Evolutionary conservation across 2,113 vertebrate genomes (phyloP).

Genomic region (Myotis lucifugus): DNA sequence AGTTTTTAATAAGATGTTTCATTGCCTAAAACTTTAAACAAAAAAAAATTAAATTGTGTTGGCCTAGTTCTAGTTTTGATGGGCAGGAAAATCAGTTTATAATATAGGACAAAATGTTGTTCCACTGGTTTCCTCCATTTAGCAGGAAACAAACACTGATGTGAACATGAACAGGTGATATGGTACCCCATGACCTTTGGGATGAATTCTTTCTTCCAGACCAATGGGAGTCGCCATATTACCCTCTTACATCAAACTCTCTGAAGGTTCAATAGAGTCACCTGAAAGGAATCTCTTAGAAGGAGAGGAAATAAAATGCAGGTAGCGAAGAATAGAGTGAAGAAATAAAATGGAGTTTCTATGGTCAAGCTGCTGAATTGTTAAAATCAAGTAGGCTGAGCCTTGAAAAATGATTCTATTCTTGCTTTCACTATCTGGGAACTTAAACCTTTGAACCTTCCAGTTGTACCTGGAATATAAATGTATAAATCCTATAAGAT

Average conservation of each 20-base stretch:
- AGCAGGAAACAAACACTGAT: slow-evolving; percentile 38
- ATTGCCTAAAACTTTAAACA: slow-evolving; percentile 52
- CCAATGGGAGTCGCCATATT: not conserved
- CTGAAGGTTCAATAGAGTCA: not conserved
- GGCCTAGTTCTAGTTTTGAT: slow-evolving; percentile 56
- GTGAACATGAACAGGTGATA: slow-evolving; percentile 7
- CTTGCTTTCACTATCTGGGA: not conserved
- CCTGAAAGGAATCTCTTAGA: not conserved
- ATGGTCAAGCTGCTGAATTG: not conserved
- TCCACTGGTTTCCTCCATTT: slow-evolving; percentile 74
- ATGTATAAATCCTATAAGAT: not conserved
- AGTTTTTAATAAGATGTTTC: slow-evolving; percentile 30
- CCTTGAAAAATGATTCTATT: not conserved
- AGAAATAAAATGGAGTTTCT: not conserved
- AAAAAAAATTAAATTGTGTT: slow-evolving; percentile 27
- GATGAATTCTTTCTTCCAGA: not conserved
- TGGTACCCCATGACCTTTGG: not conserved
- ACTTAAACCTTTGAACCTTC: not conserved
- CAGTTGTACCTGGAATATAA: not conserved
- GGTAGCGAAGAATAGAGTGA: not conserved
- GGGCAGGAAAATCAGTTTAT: slow-evolving; percentile 73
- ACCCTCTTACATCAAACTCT: not conserved
- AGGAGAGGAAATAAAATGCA: not conserved
- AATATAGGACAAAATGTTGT: slow-evolving; percentile 62
- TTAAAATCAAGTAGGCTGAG: not conserved